phyloP scores from a whole-genome alignment of 2,888 invertebrate genomes.

The Sarcophaga caerulescens region DNA sequence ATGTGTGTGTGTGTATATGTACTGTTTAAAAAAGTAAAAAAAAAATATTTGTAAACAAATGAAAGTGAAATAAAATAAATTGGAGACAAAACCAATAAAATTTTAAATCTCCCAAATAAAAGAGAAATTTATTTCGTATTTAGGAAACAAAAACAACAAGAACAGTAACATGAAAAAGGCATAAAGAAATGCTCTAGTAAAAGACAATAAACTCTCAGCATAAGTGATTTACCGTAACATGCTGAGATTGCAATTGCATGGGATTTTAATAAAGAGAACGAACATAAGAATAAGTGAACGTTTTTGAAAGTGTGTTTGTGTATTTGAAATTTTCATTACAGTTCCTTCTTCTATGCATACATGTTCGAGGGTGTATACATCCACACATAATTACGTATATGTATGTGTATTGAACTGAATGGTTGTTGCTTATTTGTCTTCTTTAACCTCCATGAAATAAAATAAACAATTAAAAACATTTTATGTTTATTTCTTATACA shows the following conservation, averaged over 20 bases:
- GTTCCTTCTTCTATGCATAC: not conserved
- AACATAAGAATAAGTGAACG: not conserved
- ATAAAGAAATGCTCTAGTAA: slow-evolving; percentile 22
- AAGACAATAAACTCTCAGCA: not conserved
- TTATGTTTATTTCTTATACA: slow-evolving; percentile 18
- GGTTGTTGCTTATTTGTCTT: not conserved
- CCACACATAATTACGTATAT: not conserved
- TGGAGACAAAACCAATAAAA: no score
- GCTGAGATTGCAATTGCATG: not conserved
- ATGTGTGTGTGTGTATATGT: no score
- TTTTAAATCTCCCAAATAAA: not conserved
- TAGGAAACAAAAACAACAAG: not conserved
- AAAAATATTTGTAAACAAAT: not conserved
- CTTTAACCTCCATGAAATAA: not conserved
- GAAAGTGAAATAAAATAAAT: not conserved
- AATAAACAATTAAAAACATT: slow-evolving; percentile 29
- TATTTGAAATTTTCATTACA: not conserved
- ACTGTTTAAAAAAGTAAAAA: slow-evolving; percentile 1
- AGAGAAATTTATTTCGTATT: slow-evolving; percentile 18
- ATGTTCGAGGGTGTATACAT: not conserved
- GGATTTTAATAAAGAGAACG: not conserved
- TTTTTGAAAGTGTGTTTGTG: not conserved
- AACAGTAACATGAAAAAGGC: not conserved
- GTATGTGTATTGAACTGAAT: not conserved
- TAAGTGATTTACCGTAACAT: slow-evolving; percentile 4